A percentile compares a stretch with the other conserved stretches of the same genome.
phyloP scores from a whole-genome alignment of 2,113 vertebrate genomes.

The Aptenodytes forsteri region DNA sequence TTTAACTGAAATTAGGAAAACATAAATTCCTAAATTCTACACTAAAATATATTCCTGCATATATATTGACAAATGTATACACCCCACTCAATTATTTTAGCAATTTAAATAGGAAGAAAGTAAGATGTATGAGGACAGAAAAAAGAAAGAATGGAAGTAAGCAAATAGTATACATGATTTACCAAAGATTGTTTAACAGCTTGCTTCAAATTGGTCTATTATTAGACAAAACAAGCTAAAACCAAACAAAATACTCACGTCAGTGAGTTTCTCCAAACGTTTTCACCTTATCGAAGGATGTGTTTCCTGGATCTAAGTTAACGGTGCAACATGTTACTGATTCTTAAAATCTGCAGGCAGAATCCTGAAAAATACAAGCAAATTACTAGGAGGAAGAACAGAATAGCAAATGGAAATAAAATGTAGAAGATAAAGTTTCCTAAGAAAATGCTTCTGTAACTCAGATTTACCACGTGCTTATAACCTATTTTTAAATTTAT shows the following conservation, averaged over 20 bases:
- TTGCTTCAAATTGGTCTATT: neutral
- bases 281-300: neutral
- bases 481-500: neutral
- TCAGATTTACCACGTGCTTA: neutral
- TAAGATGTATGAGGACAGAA: neutral
- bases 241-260: neutral
- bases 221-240: neutral
- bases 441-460: neutral
- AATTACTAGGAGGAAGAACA: neutral
- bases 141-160: neutral
- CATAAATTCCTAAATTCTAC: neutral
- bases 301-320: neutral
- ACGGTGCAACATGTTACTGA: neutral
- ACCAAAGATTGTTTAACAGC: neutral
- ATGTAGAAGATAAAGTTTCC: neutral
- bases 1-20: neutral
- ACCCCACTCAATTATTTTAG: neutral
- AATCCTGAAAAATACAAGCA: neutral
- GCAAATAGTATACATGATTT: neutral
- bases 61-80: neutral
- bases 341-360: neutral
- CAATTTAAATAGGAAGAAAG: neutral
- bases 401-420: neutral
- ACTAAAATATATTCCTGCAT: neutral
- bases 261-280: neutral